Evolutionary conservation across 1,140 invertebrate genomes (phyloP).

Genomic region (Hydropsyche tenuis): DNA sequence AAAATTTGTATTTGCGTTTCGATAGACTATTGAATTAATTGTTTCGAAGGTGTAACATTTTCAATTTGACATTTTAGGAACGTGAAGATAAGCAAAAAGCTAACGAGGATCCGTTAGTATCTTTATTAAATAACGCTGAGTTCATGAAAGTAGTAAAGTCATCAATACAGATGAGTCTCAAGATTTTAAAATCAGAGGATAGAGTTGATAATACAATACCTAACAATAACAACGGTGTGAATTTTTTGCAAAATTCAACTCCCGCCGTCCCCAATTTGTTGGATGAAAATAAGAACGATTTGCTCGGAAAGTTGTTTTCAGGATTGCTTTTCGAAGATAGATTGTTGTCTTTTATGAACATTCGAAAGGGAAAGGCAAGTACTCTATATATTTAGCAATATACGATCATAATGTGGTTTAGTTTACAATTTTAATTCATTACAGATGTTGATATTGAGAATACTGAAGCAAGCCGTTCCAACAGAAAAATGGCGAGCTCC

Average conservation of each 20-base stretch:
- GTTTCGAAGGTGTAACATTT: no score
- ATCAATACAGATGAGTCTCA: slow-evolving; percentile 53
- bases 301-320: slow-evolving; percentile 67
- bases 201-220: slow-evolving; percentile 25
- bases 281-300: slow-evolving; percentile 66
- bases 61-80: slow-evolving; percentile 53
- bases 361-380: slow-evolving; percentile 75
- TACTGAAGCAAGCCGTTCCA: slow-evolving; percentile 47
- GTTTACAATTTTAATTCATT: slow-evolving; percentile 1
- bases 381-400: not conserved
- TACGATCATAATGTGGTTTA: not conserved
- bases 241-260: not conserved
- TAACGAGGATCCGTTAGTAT: slow-evolving; percentile 23
- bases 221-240: not conserved
- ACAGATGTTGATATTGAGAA: slow-evolving; percentile 51
- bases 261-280: slow-evolving; percentile 54
- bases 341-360: slow-evolving; percentile 70
- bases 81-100: slow-evolving; percentile 66
- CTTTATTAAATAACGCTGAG: no score
- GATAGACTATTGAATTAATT: slow-evolving; percentile 5
- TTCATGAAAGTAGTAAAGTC: slow-evolving; percentile 52
- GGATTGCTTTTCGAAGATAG: slow-evolving; percentile 71
- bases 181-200: slow-evolving; percentile 32
- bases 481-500: slow-evolving; percentile 46
- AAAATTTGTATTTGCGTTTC: not conserved